Evolutionary conservation across 2,888 invertebrate genomes (phyloP).

Genomic region (Rhingia rostrata): DNA sequence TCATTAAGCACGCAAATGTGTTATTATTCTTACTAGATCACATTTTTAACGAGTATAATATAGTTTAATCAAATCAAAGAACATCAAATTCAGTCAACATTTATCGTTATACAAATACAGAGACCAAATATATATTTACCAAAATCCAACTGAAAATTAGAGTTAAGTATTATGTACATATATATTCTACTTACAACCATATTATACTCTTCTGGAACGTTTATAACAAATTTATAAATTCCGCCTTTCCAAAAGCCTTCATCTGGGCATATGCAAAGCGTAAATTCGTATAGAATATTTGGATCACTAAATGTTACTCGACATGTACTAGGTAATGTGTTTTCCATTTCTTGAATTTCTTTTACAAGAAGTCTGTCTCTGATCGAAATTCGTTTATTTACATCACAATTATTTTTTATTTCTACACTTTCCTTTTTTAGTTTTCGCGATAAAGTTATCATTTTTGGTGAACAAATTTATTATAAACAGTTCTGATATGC

Average conservation of each 20-base stretch:
- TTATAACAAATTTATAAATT: slow-evolving; percentile 92
- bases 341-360: slow-evolving; percentile 94
- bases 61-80: no score
- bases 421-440: slow-evolving; percentile 66
- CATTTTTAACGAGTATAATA: no score
- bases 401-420: slow-evolving; percentile 60
- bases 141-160: background rate
- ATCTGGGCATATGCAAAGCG: slow-evolving; percentile 90
- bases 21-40: no score
- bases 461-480: slow-evolving; percentile 31
- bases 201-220: slow-evolving; percentile 97
- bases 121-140: background rate
- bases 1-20: no score
- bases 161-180: background rate
- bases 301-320: slow-evolving; percentile 92
- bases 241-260: slow-evolving; percentile 96
- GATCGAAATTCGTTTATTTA: slow-evolving; percentile 84
- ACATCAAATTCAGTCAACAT: no score
- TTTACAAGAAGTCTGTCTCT: slow-evolving; percentile 86
- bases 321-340: slow-evolving; percentile 91
- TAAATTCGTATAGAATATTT: slow-evolving; percentile 91
- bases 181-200: slow-evolving; percentile 90
- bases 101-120: no score
- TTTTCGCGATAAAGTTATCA: slow-evolving; percentile 69
- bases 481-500: slow-evolving; percentile 46